Conservation (phyloP, 2,797 vertebrate genomes). For the Sebastes kiyomatsui region DNA sequence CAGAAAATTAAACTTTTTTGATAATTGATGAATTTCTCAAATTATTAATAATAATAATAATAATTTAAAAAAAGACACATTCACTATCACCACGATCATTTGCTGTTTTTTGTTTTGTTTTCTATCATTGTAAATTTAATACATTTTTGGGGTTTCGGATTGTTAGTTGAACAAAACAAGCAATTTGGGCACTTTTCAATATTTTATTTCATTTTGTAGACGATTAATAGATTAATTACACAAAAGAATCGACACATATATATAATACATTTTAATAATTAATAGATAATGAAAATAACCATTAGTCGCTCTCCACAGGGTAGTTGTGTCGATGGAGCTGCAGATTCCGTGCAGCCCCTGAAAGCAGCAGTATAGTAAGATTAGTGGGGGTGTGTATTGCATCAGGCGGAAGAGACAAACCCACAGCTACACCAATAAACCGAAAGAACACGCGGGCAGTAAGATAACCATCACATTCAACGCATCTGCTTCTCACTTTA, state of each 20-base stretch:
- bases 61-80: no score
- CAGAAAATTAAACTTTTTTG: no score
- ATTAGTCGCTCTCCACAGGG: background rate
- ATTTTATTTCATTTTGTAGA: background rate
- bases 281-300: background rate
- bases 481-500: fast-evolving
- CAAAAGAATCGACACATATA: no score
- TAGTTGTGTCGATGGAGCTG: background rate
- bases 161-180: no score
- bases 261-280: background rate
- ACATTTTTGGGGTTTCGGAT: no score
- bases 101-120: no score
- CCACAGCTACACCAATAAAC: background rate
- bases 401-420: constrained; percentile 39
- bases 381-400: background rate
- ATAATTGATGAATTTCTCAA: no score
- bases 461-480: fast-evolving
- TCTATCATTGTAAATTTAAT: no score
- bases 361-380: constrained; percentile 6
- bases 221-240: no score
- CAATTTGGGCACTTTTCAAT: background rate
- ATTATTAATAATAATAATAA: no score
- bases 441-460: background rate
- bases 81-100: no score
- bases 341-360: background rate